Evolutionary conservation across 2,797 vertebrate genomes (phyloP), one percentile per base, ranked within the genome.

Genomic region (Sparidentex hasta): DNA sequence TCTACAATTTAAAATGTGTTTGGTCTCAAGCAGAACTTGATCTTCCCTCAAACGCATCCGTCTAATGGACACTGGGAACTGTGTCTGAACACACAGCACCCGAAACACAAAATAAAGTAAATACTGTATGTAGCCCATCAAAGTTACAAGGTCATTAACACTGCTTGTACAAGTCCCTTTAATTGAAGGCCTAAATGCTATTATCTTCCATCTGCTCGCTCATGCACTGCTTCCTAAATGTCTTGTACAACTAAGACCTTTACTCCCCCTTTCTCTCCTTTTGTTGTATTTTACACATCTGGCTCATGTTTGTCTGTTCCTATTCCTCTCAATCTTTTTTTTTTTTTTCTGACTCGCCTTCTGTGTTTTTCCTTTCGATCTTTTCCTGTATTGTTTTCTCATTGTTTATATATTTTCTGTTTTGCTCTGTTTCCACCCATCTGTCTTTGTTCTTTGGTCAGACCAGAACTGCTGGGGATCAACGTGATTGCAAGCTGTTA

Each of bases 141-240:
- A 80, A 82, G 87, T 86, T 81, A 92, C 87, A 87, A 73, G 86
- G 81, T 88, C 81, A 71, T 66, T 73, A 70, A 66, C 74, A 21
- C 77, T 63, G 52, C 66, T 71, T 80, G 85, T 90, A 90, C 90
- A 89, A 93, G 94, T 90, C 88, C 83, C 74, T 73, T 86, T 82
- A 92, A 91, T 88, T 82, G 77, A 89, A 91, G 82, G 80, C 88
- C 86, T 86, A 87, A 93, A 93, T 85, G 82, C 74, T 82, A 77
- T 93, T 87, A 88, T 89, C 76, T 83, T 86, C 90, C 90, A 93
- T 92, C 88, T 92, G 92, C 83, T 91, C 70, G 38, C 56, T 61
- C 68, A 58, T 76, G 54, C 65, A 58, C 67, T 48, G 18, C 55
- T 65, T 47, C 51, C 12, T 6, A 11, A 29, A 7, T 51, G 57